These are phyloP conservation scores for Opisthograptis luteolata DNA, from an alignment of 2,888 invertebrate species.

Conservation along the genomic window DNA sequence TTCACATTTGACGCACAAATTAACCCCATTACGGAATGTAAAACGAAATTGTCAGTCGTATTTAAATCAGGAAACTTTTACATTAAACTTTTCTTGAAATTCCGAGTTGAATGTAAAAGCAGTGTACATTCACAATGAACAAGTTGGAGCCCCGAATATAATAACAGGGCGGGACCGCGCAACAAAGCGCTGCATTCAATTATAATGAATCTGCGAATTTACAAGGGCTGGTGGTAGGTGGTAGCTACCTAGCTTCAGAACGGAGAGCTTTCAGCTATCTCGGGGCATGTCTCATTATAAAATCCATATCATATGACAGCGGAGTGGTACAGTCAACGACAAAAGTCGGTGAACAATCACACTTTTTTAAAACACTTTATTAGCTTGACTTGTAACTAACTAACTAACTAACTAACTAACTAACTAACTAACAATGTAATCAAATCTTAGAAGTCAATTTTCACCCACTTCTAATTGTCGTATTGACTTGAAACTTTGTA, in stretches of 20 bases:
- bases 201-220: background rate
- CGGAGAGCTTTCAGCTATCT: background rate
- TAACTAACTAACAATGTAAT: too few species aligned
- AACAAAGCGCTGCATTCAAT: slow-evolving; percentile 8
- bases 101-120: background rate
- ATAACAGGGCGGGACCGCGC: background rate
- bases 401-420: too few species aligned
- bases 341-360: too few species aligned
- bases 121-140: background rate
- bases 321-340: too few species aligned
- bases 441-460: too few species aligned
- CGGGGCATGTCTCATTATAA: background rate
- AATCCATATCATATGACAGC: too few species aligned
- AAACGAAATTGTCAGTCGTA: background rate
- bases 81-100: background rate
- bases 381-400: too few species aligned
- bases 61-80: slow-evolving; percentile 6
- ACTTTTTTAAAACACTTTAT: too few species aligned
- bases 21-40: background rate
- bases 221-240: too few species aligned
- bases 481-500: too few species aligned
- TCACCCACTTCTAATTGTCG: too few species aligned
- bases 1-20: background rate
- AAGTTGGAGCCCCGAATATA: background rate
- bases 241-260: background rate